phyloP scores from a whole-genome alignment of 23 tunicate genomes.

The Trididemnum nubilum region DNA sequence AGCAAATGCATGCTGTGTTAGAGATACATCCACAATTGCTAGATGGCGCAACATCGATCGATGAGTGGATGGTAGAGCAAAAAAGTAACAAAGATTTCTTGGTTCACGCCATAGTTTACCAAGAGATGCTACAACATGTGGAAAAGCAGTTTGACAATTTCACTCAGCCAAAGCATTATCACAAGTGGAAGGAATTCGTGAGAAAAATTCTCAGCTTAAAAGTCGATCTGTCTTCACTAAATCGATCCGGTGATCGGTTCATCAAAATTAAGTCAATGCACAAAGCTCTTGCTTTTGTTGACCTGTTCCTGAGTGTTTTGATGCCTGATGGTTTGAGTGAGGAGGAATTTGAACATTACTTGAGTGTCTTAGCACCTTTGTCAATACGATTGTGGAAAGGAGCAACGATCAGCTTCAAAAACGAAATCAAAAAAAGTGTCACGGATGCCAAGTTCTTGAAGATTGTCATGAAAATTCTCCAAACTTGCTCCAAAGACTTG shows the following conservation, averaged over 20 bases:
- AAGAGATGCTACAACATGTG: neutral
- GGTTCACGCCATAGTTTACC: conserved; percentile 2
- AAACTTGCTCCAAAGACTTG: conserved; percentile 30
- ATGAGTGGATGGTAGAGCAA: conserved; percentile 14
- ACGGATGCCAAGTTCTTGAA: conserved; percentile 35
- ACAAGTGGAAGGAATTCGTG: conserved; percentile 20
- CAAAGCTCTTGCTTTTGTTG: conserved; percentile 48
- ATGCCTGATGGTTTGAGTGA: conserved; percentile 38
- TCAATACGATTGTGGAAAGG: conserved; percentile 53
- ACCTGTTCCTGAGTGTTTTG: conserved; percentile 48
- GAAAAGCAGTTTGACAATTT: conserved; percentile 23
- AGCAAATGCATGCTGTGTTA: conserved; percentile 3
- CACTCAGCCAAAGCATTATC: neutral
- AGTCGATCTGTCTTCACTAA: neutral
- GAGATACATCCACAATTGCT: conserved; percentile 31
- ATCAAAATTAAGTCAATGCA: neutral
- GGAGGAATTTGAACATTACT: conserved; percentile 12
- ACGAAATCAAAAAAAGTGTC: too few relatives aligned
- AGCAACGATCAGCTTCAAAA: conserved; percentile 23
- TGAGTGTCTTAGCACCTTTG: conserved; percentile 37
- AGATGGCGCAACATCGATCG: neutral
- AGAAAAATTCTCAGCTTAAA: neutral
- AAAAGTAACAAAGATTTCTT: neutral
- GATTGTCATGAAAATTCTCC: conserved; percentile 43
- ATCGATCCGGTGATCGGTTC: neutral